Conservation (phyloP, 2,797 vertebrate species). For the Coregonus ussuriensis region DNA sequence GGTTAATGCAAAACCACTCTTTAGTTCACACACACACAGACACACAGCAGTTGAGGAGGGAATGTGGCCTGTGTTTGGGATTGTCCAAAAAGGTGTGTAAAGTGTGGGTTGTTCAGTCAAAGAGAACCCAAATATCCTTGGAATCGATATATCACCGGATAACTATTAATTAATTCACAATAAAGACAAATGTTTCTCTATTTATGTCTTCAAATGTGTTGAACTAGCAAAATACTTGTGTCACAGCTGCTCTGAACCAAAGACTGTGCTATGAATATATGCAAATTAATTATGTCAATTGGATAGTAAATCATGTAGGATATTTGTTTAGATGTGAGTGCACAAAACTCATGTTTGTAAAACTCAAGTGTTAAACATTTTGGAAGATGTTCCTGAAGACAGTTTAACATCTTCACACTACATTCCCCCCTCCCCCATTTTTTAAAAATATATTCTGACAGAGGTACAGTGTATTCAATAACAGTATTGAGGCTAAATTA, state of each 20-base stretch:
- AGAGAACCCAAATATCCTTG: not conserved
- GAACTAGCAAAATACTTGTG: no score
- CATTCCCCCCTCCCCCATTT: not conserved
- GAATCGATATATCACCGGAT: no score
- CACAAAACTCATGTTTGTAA: not conserved
- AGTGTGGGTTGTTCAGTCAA: not conserved
- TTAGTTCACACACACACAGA: slow-evolving; percentile 16
- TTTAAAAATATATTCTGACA: not conserved
- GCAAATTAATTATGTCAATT: no score
- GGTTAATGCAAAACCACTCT: slow-evolving; percentile 19
- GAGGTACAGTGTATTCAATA: not conserved
- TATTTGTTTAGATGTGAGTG: not conserved
- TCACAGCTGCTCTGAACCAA: no score
- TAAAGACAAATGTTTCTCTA: not conserved
- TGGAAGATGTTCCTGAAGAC: not conserved
- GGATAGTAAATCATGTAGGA: no score
- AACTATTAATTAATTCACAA: not conserved
- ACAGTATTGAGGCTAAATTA: not conserved
- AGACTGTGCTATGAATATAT: no score
- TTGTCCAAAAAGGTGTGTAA: not conserved
- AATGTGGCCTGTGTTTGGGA: not conserved
- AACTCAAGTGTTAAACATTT: not conserved
- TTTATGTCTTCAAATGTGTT: no score
- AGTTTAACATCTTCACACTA: not conserved
- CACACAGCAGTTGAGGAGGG: not conserved